Percentiles rank a stretch among this genome's conserved stretches.
Evolutionary conservation across 2,113 vertebrate species (phyloP).

Genomic region (Balaenoptera acutorostrata): DNA sequence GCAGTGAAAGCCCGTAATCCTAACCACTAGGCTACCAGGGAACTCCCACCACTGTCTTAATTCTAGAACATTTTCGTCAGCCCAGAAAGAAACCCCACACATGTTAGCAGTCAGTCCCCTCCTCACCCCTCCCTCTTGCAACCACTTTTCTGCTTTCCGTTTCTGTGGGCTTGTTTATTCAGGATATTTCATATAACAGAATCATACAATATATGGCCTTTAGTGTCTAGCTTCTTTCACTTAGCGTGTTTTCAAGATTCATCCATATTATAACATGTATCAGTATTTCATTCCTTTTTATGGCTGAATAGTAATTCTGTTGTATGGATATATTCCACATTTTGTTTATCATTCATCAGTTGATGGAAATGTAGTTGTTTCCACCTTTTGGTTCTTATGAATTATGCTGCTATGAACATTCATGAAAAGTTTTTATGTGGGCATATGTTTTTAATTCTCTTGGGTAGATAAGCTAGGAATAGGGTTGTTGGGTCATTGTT

Average conservation of each 20-base stretch:
- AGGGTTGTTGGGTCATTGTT: neutral
- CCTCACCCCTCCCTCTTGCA: neutral
- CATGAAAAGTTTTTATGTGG: neutral
- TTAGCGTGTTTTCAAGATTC: neutral
- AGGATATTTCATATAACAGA: neutral
- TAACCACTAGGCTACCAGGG: neutral
- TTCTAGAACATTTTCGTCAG: neutral
- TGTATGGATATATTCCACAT: neutral
- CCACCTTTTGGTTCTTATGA: neutral
- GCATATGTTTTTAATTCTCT: neutral
- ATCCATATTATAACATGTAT: neutral
- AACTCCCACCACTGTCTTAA: neutral
- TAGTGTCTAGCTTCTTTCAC: neutral
- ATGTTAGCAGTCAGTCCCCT: neutral
- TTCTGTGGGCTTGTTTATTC: neutral
- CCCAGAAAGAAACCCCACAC: neutral
- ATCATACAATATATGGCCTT: neutral
- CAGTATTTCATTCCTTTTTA: neutral
- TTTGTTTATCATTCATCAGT: conserved; percentile 16
- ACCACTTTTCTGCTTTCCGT: neutral
- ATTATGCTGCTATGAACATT: neutral
- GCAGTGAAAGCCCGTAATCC: neutral
- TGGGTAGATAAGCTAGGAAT: neutral
- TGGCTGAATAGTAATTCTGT: neutral
- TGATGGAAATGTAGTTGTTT: neutral